phyloP scores from a whole-genome alignment of 2,113 vertebrate genomes.

The Dermatemys mawii region DNA sequence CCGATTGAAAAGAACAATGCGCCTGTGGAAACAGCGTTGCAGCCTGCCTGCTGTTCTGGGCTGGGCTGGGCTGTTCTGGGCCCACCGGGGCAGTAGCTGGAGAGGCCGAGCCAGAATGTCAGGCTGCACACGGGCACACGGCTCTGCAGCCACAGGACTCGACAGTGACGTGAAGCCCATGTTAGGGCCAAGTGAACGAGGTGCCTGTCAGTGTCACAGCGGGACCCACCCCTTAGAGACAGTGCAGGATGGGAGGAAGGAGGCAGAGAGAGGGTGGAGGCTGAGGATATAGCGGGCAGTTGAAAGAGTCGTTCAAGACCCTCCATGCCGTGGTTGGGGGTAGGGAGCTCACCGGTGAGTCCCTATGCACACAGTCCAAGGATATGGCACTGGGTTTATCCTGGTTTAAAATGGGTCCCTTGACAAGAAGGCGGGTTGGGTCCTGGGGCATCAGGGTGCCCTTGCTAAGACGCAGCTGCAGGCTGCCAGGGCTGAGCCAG shows the following conservation, averaged over 20 bases:
- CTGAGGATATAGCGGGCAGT: background rate
- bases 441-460: background rate
- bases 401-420: background rate
- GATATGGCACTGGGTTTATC: background rate
- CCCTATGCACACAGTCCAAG: background rate
- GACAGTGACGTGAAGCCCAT: background rate
- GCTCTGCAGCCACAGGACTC: background rate
- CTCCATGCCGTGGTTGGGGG: background rate
- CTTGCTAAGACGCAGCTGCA: background rate
- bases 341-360: background rate
- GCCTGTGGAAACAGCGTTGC: background rate
- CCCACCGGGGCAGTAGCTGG: background rate
- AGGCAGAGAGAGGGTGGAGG: background rate
- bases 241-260: background rate
- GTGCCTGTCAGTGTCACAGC: accelerated
- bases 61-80: background rate
- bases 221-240: background rate
- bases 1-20: background rate
- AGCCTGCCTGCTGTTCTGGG: background rate
- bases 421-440: background rate
- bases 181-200: background rate
- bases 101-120: background rate
- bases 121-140: background rate
- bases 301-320: accelerated
- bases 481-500: background rate